Base-by-base conservation (phyloP, 2,888 invertebrate genomes). In the Ormyrus labotus region DNA sequence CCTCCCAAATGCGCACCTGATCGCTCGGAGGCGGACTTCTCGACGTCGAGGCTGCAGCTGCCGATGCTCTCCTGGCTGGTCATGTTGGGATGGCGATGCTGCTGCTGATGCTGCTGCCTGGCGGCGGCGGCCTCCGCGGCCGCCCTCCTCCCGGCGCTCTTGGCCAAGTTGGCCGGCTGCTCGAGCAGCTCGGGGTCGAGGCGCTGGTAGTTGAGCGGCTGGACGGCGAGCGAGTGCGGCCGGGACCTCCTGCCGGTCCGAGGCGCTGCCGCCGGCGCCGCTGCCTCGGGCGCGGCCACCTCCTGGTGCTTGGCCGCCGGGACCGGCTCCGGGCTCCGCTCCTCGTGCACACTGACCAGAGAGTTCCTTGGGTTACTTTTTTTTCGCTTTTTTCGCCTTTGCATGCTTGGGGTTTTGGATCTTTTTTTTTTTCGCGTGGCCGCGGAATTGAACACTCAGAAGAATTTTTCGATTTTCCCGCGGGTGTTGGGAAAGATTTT, bases 31-130 rank as follows among this genome's bases (percentile, higher is more conserved):
- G 89, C 89, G 78, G 90, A 90, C 61, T 94, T 95, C 88, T 96
- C 96, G 91, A 96, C 95, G 91, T 96, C 96, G 88, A 96, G 92
- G 85, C 96, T 96, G 92, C 96, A 96, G 92, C 95, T 95, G 87
- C 96, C 96, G 87, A 96, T 96, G 78, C 96, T 96, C 91, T 96
- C 96, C 91, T 90, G 90, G 85, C 90, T 90, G 78, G 90, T 90
- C 90, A 90, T 90, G 85, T 76, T 82, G 11, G 77, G 77, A 8
- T 80, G 80, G 51, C 45, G 19, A 19, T 19, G 19, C 19, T 19
- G 19, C 1, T 48, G 51, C 60, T 45, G 19, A 34, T 19, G 19
- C 1, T 48, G 51, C 60, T 45, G 19, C 48, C 19, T 19, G 53
- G 72, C 64, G 64, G 7, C 60, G 68, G 7, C 60, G 68, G 19